phyloP scores from a whole-genome alignment of 1,140 invertebrate species.

The Drosophila lini region DNA sequence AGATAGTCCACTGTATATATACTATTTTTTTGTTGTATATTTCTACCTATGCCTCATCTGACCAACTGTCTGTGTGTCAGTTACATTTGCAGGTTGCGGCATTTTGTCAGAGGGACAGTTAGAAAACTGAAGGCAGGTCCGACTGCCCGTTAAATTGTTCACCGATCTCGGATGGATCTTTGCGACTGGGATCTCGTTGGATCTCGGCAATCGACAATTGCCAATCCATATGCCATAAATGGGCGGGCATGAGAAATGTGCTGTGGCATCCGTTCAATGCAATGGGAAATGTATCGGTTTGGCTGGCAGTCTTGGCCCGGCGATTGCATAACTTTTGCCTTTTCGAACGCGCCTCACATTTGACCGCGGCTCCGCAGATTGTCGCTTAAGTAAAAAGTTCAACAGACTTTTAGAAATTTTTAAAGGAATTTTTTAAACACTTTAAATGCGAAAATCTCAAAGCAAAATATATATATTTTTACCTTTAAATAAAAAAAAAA shows the following conservation, averaged over 20 bases:
- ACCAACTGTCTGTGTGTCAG: constrained; percentile 59
- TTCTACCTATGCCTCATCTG: constrained; percentile 9
- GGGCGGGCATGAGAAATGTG: constrained; percentile 71
- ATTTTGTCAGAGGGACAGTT: constrained; percentile 82
- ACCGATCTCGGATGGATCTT: constrained; percentile 54
- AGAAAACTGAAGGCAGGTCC: constrained; percentile 68
- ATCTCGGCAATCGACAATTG: constrained; percentile 55
- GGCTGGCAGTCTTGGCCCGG: constrained; percentile 48
- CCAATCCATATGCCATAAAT: constrained; percentile 73
- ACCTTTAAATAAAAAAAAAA: neutral
- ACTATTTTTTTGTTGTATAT: neutral
- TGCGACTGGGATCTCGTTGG: constrained; percentile 23
- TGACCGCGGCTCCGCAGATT: constrained; percentile 27
- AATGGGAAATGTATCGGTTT: constrained; percentile 71
- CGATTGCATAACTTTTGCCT: constrained; percentile 49
- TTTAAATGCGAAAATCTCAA: too few species aligned
- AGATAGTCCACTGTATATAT: constrained; percentile 7
- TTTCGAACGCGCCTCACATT: constrained; percentile 37
- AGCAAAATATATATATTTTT: too few species aligned
- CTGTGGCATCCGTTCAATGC: constrained; percentile 52
- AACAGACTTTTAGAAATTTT: constrained; percentile 33
- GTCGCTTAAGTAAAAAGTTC: constrained; percentile 23
- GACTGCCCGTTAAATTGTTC: constrained; percentile 56
- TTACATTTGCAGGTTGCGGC: constrained; percentile 80
- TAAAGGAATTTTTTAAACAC: neutral